Evolutionary conservation across 2,888 invertebrate genomes (phyloP), one percentile per base, ranked within the genome.

Genomic region (Aethes cnicana): DNA sequence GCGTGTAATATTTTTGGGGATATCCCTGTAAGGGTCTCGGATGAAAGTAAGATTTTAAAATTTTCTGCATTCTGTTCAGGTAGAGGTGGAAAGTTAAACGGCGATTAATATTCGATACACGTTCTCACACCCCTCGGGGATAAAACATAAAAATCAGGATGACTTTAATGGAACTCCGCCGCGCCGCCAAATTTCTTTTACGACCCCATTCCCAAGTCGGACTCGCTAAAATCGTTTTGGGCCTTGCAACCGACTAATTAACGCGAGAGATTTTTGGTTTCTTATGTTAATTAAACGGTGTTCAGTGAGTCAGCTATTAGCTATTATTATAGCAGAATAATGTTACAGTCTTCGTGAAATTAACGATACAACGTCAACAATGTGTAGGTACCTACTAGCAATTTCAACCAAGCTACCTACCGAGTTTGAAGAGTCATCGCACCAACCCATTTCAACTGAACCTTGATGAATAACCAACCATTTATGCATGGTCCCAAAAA

Each of bases 111-210:
- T 52, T 44, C 52, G 44, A 52, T 52, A 52, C 46, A 33, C 52
- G 46, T 21, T n/a, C 32, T 30, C 39, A 39, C 30, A 52, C 44
- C 52, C 39, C 46, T 33, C 9, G 23, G 25, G 44, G 50, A 52
- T 52, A 30, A 37, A 43, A 52, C 44, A 28, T 18, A 37, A 46
- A n/a, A 52, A 52, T 52, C 52, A 39, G 52, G 37, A 46, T 37
- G 52, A 50, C 30, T 52, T 46, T 52, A 52, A 52, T 52, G 52
- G 44, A 14, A 28, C 17, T 16, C 23, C 44, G 26, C 39, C 23
- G 32, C 39, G 20, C 39, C 37, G 52, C 52, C 52, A 32, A 52
- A 52, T 52, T 52, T 52, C 52, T 52, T 52, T 52, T 52, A 52
- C 44, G 52, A 20, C 46, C 52, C 32, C 52, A 33, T 52, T 52